Percentiles rank a stretch among this genome's conserved stretches.
Conservation (phyloP, 2,888 invertebrate species). For the Pasiphila rectangulata region DNA sequence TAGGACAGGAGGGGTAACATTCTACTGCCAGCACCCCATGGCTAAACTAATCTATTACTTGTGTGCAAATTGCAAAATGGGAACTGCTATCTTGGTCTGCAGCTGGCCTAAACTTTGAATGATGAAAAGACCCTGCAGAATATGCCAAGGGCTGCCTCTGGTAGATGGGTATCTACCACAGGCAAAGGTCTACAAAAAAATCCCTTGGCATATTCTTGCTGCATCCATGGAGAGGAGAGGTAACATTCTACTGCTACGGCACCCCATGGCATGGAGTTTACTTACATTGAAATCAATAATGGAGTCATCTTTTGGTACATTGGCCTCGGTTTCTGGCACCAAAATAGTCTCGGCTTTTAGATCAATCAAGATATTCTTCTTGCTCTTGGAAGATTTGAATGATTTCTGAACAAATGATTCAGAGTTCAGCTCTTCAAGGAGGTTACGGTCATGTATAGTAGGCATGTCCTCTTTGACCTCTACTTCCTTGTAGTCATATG, state of each 20-base stretch:
- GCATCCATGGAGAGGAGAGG: too few species aligned
- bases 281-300: conserved; percentile 85
- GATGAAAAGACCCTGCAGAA: too few species aligned
- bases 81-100: too few species aligned
- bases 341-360: conserved; percentile 86
- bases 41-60: too few species aligned
- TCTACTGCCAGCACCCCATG: too few species aligned
- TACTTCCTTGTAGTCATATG: conserved; percentile 72
- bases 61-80: not conserved
- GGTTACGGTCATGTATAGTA: conserved; percentile 77
- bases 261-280: conserved; percentile 28
- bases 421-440: conserved; percentile 86
- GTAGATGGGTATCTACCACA: too few species aligned
- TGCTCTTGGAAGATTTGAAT: conserved; percentile 80
- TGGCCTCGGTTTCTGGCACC: conserved; percentile 80
- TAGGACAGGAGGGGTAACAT: too few species aligned
- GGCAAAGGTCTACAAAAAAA: too few species aligned
- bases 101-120: too few species aligned
- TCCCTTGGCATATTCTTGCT: too few species aligned
- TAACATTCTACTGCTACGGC: too few species aligned
- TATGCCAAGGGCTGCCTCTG: too few species aligned
- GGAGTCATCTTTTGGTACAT: conserved; percentile 76
- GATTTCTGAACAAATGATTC: conserved; percentile 84
- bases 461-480: conserved; percentile 76
- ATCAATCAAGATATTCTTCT: conserved; percentile 87